Evolutionary conservation across 2,888 invertebrate genomes (phyloP).

Genomic region (Drosophila pseudotakahashii): DNA sequence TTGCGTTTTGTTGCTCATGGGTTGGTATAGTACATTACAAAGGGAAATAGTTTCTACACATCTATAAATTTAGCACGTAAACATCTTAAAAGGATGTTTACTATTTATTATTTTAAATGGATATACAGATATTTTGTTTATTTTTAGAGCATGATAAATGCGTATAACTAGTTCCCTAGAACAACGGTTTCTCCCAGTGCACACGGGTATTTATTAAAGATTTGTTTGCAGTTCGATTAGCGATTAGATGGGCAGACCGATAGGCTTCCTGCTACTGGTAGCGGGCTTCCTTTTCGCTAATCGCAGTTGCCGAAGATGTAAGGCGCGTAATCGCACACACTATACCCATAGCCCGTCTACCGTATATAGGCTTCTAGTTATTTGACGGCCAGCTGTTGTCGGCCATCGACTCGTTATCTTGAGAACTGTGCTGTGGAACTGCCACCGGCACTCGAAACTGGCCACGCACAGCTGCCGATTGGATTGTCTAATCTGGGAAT

Average conservation of each 20-base stretch:
- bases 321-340: constrained; percentile 31
- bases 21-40: too few species aligned
- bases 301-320: constrained; percentile 27
- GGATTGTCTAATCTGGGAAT: constrained; percentile 36
- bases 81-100: not conserved
- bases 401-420: constrained; percentile 35
- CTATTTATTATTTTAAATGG: not conserved
- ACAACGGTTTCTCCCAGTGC: constrained; percentile 12
- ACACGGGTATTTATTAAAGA: constrained; percentile 24
- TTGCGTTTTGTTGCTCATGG: too few species aligned
- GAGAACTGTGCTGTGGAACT: not conserved
- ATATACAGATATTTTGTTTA: not conserved
- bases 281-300: constrained; percentile 27
- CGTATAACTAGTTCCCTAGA: too few species aligned
- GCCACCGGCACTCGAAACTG: constrained; percentile 25
- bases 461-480: constrained; percentile 40
- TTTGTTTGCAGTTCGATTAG: constrained; percentile 23
- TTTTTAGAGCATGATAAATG: constrained; percentile 1
- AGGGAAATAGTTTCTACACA: not conserved
- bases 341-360: not conserved
- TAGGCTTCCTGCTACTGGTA: constrained; percentile 36
- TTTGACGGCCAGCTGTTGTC: constrained; percentile 28
- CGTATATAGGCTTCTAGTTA: not conserved
- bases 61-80: not conserved
- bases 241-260: constrained; percentile 34